These are phyloP conservation scores for Hemiprocne comata DNA, from an alignment of 2,113 vertebrate species.

Conservation along the genomic window DNA sequence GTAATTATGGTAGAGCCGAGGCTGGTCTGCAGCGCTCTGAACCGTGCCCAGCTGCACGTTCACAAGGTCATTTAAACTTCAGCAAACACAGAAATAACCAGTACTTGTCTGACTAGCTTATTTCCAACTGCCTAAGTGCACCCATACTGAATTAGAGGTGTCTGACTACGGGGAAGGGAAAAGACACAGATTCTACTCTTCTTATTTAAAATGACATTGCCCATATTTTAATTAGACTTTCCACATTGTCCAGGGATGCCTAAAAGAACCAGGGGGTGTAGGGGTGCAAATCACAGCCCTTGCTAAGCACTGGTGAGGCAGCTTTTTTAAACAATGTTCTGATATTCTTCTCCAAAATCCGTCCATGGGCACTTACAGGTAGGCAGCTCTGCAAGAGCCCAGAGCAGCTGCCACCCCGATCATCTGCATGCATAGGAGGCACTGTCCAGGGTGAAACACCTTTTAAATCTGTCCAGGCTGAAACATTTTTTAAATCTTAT, in stretches of 20 bases:
- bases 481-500: background rate
- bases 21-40: constrained; percentile 2
- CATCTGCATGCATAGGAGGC: background rate
- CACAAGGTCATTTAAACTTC: constrained; percentile 10
- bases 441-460: background rate
- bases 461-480: background rate
- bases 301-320: background rate
- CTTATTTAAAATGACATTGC: background rate
- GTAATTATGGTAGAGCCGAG: constrained; percentile 20
- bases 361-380: background rate
- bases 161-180: background rate
- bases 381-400: background rate
- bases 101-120: background rate
- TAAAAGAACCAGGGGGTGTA: background rate
- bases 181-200: background rate
- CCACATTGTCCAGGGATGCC: background rate
- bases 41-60: constrained; percentile 56
- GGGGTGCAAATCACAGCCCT: background rate
- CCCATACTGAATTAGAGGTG: background rate
- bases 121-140: background rate
- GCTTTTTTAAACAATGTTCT: background rate
- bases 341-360: background rate
- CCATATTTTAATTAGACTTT: background rate
- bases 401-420: background rate
- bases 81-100: background rate